Base-by-base conservation (phyloP, 2,888 invertebrate species). In the Calephelis perditalis region DNA sequence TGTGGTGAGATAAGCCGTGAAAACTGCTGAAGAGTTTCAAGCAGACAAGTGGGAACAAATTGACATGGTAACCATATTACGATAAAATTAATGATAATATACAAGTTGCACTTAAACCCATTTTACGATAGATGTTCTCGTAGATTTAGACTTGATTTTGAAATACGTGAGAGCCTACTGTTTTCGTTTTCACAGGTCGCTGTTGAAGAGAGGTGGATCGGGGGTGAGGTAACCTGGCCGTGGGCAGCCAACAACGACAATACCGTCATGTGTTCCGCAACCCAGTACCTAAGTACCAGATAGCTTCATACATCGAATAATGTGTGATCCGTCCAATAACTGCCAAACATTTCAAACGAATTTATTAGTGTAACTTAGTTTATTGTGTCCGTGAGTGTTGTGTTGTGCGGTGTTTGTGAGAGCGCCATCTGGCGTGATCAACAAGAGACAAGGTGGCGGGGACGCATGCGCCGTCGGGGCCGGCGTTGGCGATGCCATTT, bases 401-500 rank as follows among this genome's bases (percentile, higher is more conserved):
- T 71, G 69, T 62, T 71, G 74, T 75, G 74, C 66, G 67, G 73
- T 71, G 60, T 63, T 58, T 63, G 67, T 67, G 68, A 71, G 68
- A 77, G 75, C 84, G 87, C 86, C 83, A 76, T 71, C 84, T 82
- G 81, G 85, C 84, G 85, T 78, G 66, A 62, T 65, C 67, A 75
- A 78, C 82, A 77, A 79, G 86, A 80, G 83, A 78, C 86, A 92
- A 84, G 81, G 92, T 92, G 92, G 92, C 92, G 92, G 92, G 92
- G 88, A 85, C 92, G 81, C 91, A 92, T 91, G 92, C 92, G 86
- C 90, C 91, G 91, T 84, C 91, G 85, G 92, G 87, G 82, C 91
- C 91, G 91, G 91, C 92, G 86, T 89, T 94, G 94, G 94, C 95
- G 93, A 97, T 97, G 97, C 97, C 97, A 92, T 97, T 97, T 93